Conservation (phyloP, 2,888 invertebrate species). For the Ichneumoninae sp. region DNA sequence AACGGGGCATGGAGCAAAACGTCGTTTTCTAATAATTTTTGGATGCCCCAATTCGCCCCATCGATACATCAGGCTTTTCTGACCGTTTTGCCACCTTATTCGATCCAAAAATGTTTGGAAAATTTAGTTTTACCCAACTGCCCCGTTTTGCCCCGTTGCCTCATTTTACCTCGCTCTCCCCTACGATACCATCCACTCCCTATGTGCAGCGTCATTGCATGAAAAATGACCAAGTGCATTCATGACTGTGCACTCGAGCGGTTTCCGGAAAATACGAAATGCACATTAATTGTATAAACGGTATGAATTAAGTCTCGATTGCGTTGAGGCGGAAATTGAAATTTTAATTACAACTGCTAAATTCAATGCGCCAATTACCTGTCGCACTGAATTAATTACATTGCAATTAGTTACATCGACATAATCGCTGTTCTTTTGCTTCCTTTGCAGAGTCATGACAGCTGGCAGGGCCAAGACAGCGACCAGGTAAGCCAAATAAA, state of each 20-base stretch:
- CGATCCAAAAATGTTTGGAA: too few species aligned
- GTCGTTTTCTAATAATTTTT: too few species aligned
- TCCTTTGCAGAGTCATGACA: slow-evolving; percentile 87
- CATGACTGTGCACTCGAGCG: background rate
- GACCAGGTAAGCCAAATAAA: slow-evolving; percentile 86
- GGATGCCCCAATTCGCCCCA: too few species aligned
- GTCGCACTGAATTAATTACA: background rate
- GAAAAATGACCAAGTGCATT: background rate
- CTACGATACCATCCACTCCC: too few species aligned
- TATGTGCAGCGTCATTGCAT: too few species aligned
- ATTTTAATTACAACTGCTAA: background rate
- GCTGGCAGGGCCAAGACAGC: slow-evolving; percentile 87
- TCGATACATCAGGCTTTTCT: too few species aligned
- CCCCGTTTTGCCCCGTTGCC: too few species aligned
- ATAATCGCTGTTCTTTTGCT: slow-evolving; percentile 67
- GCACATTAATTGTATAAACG: background rate
- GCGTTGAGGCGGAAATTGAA: background rate
- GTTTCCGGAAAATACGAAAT: background rate
- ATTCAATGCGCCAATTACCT: background rate
- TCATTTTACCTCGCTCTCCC: too few species aligned
- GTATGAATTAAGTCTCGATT: background rate
- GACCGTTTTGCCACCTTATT: too few species aligned
- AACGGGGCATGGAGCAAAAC: too few species aligned
- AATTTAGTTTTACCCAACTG: too few species aligned
- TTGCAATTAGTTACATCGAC: background rate